These are phyloP conservation scores for Microctenopoma lineatum DNA, from an alignment of 2,797 vertebrate species.

Conservation along the genomic window DNA sequence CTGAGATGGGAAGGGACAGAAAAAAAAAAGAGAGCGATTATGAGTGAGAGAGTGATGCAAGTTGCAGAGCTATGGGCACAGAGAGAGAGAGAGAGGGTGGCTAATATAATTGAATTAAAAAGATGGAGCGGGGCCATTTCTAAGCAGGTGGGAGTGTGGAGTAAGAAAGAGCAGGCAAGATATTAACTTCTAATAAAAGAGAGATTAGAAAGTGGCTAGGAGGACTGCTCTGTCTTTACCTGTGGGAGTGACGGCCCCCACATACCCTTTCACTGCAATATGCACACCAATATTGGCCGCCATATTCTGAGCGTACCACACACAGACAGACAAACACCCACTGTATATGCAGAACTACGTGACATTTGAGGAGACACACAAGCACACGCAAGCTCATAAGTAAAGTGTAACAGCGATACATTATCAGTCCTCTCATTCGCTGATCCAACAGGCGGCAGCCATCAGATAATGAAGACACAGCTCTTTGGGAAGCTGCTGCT, in stretches of 20 bases:
- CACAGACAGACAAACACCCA: constrained; percentile 34
- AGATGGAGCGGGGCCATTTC: constrained; percentile 81
- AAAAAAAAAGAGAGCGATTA: constrained; percentile 30
- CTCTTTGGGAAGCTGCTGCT: constrained; percentile 80
- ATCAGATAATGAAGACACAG: constrained; percentile 87
- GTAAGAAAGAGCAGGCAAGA: constrained; percentile 78
- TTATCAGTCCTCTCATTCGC: constrained; percentile 75
- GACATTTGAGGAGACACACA: constrained; percentile 42
- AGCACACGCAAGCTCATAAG: constrained; percentile 42
- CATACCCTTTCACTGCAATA: constrained; percentile 80
- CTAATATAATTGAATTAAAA: constrained; percentile 85
- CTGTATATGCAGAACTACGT: constrained; percentile 20
- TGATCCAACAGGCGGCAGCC: constrained; percentile 79
- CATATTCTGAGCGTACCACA: constrained; percentile 51
- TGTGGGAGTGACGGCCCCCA: constrained; percentile 78
- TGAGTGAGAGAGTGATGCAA: constrained; percentile 63
- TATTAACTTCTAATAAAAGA: constrained; percentile 86
- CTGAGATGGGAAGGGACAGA: constrained; percentile 52
- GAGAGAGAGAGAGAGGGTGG: constrained; percentile 66
- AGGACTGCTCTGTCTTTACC: constrained; percentile 80
- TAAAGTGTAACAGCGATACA: constrained; percentile 66
- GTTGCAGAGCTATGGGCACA: constrained; percentile 68
- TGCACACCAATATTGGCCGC: constrained; percentile 74
- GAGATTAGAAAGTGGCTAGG: constrained; percentile 83
- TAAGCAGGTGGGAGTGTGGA: constrained; percentile 80